Evolutionary conservation across 2,797 vertebrate genomes (phyloP).

Genomic region (Fistularia commersonii): DNA sequence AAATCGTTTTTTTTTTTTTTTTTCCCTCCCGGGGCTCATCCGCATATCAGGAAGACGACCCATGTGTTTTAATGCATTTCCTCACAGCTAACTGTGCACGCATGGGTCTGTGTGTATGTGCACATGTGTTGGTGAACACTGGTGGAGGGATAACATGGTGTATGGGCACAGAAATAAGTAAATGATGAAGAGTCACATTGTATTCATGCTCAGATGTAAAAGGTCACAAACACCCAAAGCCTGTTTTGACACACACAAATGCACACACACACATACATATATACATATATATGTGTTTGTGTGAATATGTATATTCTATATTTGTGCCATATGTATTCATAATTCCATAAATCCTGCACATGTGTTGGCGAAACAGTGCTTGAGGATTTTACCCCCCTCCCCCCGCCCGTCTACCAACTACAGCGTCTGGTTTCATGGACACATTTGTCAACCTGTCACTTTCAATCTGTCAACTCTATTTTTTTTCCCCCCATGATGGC

Average conservation of each 20-base stretch:
- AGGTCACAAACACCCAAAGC: neutral
- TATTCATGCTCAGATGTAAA: conserved; percentile 4
- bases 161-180: too few species aligned
- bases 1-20: too few species aligned
- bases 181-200: conserved; percentile 3
- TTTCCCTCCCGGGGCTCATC: too few species aligned
- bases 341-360: neutral
- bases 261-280: neutral
- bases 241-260: neutral
- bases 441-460: conserved; percentile 79
- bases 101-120: neutral
- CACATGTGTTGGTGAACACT: neutral
- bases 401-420: conserved; percentile 33
- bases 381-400: conserved; percentile 46
- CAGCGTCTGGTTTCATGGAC: conserved; percentile 68
- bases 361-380: too few species aligned
- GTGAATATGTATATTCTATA: neutral
- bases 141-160: too few species aligned
- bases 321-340: too few species aligned
- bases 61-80: too few species aligned
- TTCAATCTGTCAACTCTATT: conserved; percentile 72
- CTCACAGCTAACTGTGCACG: neutral
- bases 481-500: conserved; percentile 54
- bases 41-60: too few species aligned
- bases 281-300: conserved; percentile 3